phyloP scores from a whole-genome alignment of 2,797 vertebrate genomes.

The Monodelphis domestica region DNA sequence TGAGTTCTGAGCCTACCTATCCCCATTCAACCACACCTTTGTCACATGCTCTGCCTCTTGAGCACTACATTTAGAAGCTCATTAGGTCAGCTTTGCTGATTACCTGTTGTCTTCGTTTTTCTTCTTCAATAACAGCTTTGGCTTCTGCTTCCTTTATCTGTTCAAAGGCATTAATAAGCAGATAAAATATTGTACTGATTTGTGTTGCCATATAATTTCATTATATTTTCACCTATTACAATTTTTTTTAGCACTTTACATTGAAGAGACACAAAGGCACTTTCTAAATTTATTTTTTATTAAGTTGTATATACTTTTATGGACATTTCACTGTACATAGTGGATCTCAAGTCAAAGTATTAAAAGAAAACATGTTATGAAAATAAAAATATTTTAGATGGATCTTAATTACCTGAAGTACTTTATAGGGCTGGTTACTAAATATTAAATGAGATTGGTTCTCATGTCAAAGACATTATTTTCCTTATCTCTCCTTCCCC shows the following conservation, averaged over 20 bases:
- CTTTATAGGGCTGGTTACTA: conserved; percentile 20
- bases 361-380: background rate
- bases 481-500: too few species aligned
- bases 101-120: conserved; percentile 90
- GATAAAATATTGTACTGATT: conserved; percentile 33
- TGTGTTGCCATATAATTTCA: conserved; percentile 13
- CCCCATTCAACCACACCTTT: background rate
- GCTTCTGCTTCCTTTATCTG: conserved; percentile 91
- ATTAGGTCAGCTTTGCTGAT: background rate
- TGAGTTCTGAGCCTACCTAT: background rate
- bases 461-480: conserved; percentile 25
- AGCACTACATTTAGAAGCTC: background rate
- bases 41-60: background rate
- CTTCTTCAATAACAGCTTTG: conserved; percentile 88
- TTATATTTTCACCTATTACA: background rate
- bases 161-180: conserved; percentile 71
- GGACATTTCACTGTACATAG: conserved; percentile 8
- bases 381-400: conserved; percentile 36
- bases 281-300: background rate
- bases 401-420: conserved; percentile 27
- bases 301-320: background rate
- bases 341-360: conserved; percentile 29
- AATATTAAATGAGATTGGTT: conserved; percentile 35
- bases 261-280: conserved; percentile 19
- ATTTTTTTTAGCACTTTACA: conserved; percentile 16